Evolutionary conservation across 2,888 invertebrate genomes (phyloP).

Genomic region (Tetragnatha montana): DNA sequence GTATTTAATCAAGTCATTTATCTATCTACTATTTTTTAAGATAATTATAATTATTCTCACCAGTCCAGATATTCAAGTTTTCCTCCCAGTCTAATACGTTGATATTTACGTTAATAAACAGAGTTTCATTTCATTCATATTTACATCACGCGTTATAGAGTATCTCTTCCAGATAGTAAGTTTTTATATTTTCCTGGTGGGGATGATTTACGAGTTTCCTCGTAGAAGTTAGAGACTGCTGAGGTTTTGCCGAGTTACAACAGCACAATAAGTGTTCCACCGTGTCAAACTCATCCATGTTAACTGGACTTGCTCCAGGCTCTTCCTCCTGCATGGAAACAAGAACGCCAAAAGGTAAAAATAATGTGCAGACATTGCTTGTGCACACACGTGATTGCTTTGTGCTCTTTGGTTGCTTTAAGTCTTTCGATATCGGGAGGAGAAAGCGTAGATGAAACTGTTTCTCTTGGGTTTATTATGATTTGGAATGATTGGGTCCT

Average conservation of each 20-base stretch:
- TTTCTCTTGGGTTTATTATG: too few relatives aligned
- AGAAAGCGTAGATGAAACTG: too few relatives aligned
- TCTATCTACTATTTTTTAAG: too few relatives aligned
- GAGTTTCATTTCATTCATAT: not conserved
- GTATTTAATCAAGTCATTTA: too few relatives aligned
- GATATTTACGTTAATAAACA: not conserved
- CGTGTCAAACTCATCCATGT: not conserved
- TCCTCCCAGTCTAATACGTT: not conserved
- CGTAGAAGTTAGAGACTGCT: not conserved
- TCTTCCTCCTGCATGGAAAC: not conserved
- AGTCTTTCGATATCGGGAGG: too few relatives aligned
- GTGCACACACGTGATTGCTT: too few relatives aligned
- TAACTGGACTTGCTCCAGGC: not conserved
- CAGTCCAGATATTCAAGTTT: too few relatives aligned
- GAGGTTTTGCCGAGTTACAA: not conserved
- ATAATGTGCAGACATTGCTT: not conserved
- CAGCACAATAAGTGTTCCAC: not conserved
- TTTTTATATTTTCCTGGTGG: not conserved
- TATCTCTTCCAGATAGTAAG: not conserved
- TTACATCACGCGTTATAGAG: not conserved
- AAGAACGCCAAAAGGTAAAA: not conserved
- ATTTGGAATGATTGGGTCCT: too few relatives aligned
- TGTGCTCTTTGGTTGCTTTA: too few relatives aligned
- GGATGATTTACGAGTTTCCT: not conserved
- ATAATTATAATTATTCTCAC: too few relatives aligned